Conservation (phyloP, 2,113 vertebrate species). For the Podarcis muralis region DNA sequence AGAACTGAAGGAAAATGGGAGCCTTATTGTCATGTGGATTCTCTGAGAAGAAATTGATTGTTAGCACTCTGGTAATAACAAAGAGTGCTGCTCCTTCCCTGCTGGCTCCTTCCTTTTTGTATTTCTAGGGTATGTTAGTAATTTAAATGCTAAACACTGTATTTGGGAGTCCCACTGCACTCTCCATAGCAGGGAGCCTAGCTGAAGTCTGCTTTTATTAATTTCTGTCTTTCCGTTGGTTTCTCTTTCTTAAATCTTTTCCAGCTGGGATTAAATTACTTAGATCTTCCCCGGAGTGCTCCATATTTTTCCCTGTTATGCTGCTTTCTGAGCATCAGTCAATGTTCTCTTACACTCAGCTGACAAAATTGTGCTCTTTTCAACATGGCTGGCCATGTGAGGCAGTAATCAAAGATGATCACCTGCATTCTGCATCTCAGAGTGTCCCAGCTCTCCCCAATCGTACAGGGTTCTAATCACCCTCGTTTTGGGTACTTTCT, state of each 20-base stretch:
- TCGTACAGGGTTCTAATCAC: not conserved
- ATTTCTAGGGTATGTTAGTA: not conserved
- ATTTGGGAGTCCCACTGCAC: not conserved
- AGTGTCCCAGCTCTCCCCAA: not conserved
- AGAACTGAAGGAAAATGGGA: not conserved
- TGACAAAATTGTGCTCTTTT: not conserved
- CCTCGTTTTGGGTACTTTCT: not conserved
- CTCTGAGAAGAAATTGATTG: not conserved
- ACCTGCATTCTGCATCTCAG: not conserved
- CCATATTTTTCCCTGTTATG: not conserved
- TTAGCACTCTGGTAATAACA: not conserved
- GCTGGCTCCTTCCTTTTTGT: not conserved
- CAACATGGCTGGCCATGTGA: not conserved
- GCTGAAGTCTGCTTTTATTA: not conserved
- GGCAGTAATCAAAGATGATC: not conserved
- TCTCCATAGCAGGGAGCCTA: not conserved
- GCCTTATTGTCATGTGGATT: not conserved
- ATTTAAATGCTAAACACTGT: slow-evolving; percentile 9
- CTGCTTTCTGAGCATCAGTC: not conserved
- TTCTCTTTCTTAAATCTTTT: not conserved
- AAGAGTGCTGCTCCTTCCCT: not conserved
- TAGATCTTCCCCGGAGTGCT: not conserved
- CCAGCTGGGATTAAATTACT: not conserved
- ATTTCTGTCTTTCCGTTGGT: not conserved
- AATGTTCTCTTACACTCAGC: not conserved